Evolutionary conservation across 2,113 vertebrate species (phyloP).

Genomic region (Rhizomys pruinosus): DNA sequence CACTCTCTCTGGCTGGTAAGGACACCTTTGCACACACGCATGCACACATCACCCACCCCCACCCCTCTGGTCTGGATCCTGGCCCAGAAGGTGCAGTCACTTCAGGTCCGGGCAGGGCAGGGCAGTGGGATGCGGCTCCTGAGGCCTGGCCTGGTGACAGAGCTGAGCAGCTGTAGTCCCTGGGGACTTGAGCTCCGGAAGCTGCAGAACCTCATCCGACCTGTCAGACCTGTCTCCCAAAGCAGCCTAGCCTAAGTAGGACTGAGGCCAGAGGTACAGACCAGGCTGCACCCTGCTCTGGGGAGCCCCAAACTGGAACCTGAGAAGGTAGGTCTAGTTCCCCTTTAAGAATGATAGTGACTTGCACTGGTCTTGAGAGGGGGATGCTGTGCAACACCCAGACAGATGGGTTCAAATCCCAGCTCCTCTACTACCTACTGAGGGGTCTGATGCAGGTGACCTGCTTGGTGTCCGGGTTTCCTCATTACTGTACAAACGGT

Average conservation of each 20-base stretch:
- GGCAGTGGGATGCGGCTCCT: not conserved
- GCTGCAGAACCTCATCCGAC: constrained; percentile 58
- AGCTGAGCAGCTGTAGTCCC: constrained; percentile 11
- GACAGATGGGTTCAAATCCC: not conserved
- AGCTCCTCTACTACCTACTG: not conserved
- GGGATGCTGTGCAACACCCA: not conserved
- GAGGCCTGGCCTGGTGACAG: not conserved
- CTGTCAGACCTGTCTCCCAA: constrained; percentile 64
- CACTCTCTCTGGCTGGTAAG: not conserved
- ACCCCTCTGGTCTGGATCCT: too few species aligned
- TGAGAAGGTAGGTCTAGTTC: not conserved
- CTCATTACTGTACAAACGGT: not conserved
- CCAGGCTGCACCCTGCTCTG: constrained; percentile 1
- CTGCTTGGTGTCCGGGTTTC: not conserved
- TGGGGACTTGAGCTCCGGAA: not conserved
- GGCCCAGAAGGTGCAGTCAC: not conserved
- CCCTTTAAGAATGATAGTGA: not conserved
- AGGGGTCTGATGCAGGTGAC: not conserved
- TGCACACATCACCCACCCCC: too few species aligned
- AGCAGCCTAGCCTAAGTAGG: not conserved
- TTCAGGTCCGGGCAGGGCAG: not conserved
- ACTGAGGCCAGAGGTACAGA: constrained; percentile 20
- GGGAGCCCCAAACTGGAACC: not conserved
- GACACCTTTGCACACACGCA: not conserved
- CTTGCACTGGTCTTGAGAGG: not conserved